Evolutionary conservation across 2,888 invertebrate species (phyloP).

Genomic region (Anoplius nigerrimus): DNA sequence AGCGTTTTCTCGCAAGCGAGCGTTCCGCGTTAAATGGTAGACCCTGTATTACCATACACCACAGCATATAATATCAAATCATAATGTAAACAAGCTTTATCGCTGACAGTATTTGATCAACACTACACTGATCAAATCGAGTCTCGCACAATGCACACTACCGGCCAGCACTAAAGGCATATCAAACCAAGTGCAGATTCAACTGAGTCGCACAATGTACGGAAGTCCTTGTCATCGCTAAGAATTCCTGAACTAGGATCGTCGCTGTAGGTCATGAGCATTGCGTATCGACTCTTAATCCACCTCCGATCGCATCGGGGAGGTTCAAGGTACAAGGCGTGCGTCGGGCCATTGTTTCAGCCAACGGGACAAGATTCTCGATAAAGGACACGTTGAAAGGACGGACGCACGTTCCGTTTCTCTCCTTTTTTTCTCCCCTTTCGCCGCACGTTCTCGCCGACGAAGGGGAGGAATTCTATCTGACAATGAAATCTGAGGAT

Average conservation of each 20-base stretch:
- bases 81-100: too few species aligned
- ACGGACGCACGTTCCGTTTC: constrained; percentile 35
- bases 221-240: not conserved
- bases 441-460: not conserved
- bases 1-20: too few species aligned
- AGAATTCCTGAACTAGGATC: not conserved
- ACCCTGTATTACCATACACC: too few species aligned
- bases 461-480: constrained; percentile 19
- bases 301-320: constrained; percentile 30
- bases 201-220: not conserved
- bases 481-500: constrained; percentile 43
- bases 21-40: too few species aligned
- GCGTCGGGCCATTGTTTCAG: constrained; percentile 52
- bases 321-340: constrained; percentile 21
- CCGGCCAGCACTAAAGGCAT: too few species aligned
- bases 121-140: too few species aligned
- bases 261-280: constrained; percentile 14
- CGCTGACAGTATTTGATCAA: too few species aligned
- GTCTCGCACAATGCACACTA: too few species aligned
- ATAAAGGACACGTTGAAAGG: constrained; percentile 55
- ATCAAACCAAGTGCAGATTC: too few species aligned
- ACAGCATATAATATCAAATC: too few species aligned
- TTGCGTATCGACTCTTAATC: constrained; percentile 39
- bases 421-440: not conserved
- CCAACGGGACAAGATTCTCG: constrained; percentile 48